Base-by-base conservation (phyloP, 2,113 vertebrate genomes). In the Malurus elegans region DNA sequence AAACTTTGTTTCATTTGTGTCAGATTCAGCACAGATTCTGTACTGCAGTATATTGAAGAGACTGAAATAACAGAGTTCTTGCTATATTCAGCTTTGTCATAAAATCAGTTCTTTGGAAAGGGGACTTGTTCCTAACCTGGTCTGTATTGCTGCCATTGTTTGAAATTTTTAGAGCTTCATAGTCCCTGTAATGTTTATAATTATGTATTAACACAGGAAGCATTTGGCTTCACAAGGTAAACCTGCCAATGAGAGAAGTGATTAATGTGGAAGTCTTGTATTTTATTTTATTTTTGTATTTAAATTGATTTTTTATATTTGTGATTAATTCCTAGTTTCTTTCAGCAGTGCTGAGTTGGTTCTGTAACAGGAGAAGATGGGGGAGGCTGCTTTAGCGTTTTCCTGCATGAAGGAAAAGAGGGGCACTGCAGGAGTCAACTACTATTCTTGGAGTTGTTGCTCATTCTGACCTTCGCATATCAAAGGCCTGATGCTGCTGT, bases 151-250 rank as follows among this genome's bases (percentile, higher is more conserved):
- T 34, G 29, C 8, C 32, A 2, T 20, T 38, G 4, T 20, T 71
- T 56, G 12, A 71, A 67, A 64, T 2, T 6, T 45, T 78, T 78
- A 7, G 51, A 47, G 29, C 24, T 18, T 14, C 44, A 31, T 9
- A 76, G 32, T 8, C 7, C 5, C n/a, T 80, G 12, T 57, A 66
- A 70, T 61, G 6, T 24, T 74, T 50, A 50, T 13, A 78, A 1
- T 31, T 58, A 4, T 2, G 0, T 48, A 29, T 66, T 74, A 42
- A 10, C 15, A 62, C 10, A 45, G 0, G 0, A 32, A 90, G 13
- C 8, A 18, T 82, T 89, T 81, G 47, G 25, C 4, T 66, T 14
- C 10, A 3, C 29, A 16, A 87, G 40, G 42, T 87, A 71, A 76
- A 56, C 20, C 4, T 45, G 38, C 25, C 12, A 1, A 1, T 71